Evolutionary conservation across 2,797 vertebrate species (phyloP), one percentile per base, ranked within the genome.

Genomic region (Macropus fuliginosus): DNA sequence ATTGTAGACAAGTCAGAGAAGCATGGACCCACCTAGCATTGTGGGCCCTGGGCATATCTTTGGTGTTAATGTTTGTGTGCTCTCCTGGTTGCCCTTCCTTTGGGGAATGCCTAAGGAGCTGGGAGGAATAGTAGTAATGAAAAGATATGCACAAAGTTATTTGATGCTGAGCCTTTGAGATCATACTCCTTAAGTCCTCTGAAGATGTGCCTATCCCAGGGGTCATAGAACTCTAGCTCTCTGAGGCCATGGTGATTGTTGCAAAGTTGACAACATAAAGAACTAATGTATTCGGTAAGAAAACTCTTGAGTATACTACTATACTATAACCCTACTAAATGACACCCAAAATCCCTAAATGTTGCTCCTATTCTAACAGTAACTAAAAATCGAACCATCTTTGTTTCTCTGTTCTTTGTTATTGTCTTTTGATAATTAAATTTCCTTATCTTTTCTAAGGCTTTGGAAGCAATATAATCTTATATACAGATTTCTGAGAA

Each of bases 401-500:
- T 95, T 95, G 52, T 55, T 96, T 92, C 56, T 89, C 57, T 62
- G n/a, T 95, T 93, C 16, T 31, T 93, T 28, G 59, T 27, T 90
- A 91, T 16, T 8, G 13, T 91, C 29, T 54, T 57, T 94, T 54
- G 57, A 81, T 81, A 81, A 81, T 81, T 81, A 81, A 81, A 81
- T 27, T 56, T 74, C 6, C 3, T 93, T 89, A 91, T 95, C 89
- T 0, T n/a, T 91, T 31, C 95, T 95, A 93, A 94, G 50, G 1
- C 54, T 92, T 0, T 21, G 55, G 59, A 87, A 62, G 1, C 0
- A 95, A 55, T 59, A 91, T 94, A 94, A 31, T 95, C 55, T 94
- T 93, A 95, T 95, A 92, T 6, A 27, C 8, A 92, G 52, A 50
- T 62, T 54, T 94, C 91, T 89, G 93, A 96, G 12, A 96, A 91